Conservation (phyloP, 2,797 vertebrate species). For the Gymnothorax javanicus region DNA sequence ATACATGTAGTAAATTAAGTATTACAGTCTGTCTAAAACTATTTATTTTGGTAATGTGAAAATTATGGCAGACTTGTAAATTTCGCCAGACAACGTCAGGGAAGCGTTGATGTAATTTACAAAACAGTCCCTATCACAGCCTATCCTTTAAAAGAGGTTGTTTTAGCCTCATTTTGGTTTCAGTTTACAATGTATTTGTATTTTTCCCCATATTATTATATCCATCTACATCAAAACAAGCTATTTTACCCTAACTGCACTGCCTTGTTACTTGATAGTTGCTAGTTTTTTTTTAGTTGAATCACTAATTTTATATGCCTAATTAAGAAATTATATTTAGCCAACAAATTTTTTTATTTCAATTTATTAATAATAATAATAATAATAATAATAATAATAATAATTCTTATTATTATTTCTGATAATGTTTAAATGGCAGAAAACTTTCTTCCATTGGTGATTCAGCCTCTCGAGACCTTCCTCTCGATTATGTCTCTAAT, state of each 20-base stretch:
- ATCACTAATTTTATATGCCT: neutral
- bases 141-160: neutral
- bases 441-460: neutral
- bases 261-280: neutral
- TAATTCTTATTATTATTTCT: too few relatives aligned
- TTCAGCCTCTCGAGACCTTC: neutral
- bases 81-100: neutral
- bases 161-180: neutral
- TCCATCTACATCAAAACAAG: neutral
- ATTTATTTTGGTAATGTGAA: too few relatives aligned
- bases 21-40: neutral
- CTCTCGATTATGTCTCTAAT: slow-evolving; percentile 20
- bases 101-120: neutral
- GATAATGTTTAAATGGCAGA: neutral
- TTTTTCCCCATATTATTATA: neutral
- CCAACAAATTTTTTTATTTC: neutral
- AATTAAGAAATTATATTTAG: too few relatives aligned
- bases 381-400: too few relatives aligned
- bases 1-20: neutral
- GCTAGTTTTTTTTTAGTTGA: neutral
- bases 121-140: neutral
- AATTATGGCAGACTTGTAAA: neutral
- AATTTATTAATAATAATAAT: too few relatives aligned
- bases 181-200: neutral
- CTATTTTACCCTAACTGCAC: neutral